A percentile compares a stretch with the other conserved stretches of the same genome.
Evolutionary conservation across 92 coral and sea anemone species (phyloP).

Genomic region (Porites evermanni): DNA sequence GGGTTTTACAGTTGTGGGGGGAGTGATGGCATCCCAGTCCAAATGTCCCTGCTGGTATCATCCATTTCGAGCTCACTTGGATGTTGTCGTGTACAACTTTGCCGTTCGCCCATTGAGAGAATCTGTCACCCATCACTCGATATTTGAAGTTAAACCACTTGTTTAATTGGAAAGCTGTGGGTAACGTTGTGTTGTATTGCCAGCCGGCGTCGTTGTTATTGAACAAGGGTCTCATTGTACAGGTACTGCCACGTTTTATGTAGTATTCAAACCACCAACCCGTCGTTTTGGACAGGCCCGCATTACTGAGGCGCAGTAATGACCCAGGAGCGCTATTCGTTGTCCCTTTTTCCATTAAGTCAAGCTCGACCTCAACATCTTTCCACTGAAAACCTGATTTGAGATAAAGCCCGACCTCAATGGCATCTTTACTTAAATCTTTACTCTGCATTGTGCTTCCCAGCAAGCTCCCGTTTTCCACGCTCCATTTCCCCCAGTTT

Average conservation of each 20-base stretch:
- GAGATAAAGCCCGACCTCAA: slow-evolving; percentile 65
- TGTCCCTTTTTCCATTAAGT: slow-evolving; percentile 70
- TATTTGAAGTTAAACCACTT: slow-evolving; percentile 79
- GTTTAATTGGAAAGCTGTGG: slow-evolving; percentile 46
- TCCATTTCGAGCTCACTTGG: not conserved
- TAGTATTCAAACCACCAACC: slow-evolving; percentile 85
- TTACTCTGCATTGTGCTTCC: slow-evolving; percentile 45
- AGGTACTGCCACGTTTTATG: slow-evolving; percentile 2
- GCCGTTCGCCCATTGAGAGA: slow-evolving; percentile 20
- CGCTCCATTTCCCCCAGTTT: slow-evolving; percentile 55
- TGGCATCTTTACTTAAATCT: slow-evolving; percentile 38
- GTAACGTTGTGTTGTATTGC: slow-evolving; percentile 63
- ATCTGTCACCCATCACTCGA: slow-evolving; percentile 64
- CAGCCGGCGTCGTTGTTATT: slow-evolving; percentile 68
- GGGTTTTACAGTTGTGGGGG: slow-evolving; percentile 14
- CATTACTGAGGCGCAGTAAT: slow-evolving; percentile 58
- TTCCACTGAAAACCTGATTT: slow-evolving; percentile 68
- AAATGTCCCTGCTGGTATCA: not conserved
- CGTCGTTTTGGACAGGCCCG: slow-evolving; percentile 45
- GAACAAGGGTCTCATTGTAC: slow-evolving; percentile 74
- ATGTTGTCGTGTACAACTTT: not conserved
- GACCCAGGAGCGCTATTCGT: slow-evolving; percentile 66
- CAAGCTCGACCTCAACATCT: slow-evolving; percentile 81
- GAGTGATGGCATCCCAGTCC: not conserved
- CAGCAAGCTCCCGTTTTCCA: slow-evolving; percentile 43